These are phyloP conservation scores for Tinamus guttatus DNA, from an alignment of 2,113 vertebrate species.

Conservation along the genomic window DNA sequence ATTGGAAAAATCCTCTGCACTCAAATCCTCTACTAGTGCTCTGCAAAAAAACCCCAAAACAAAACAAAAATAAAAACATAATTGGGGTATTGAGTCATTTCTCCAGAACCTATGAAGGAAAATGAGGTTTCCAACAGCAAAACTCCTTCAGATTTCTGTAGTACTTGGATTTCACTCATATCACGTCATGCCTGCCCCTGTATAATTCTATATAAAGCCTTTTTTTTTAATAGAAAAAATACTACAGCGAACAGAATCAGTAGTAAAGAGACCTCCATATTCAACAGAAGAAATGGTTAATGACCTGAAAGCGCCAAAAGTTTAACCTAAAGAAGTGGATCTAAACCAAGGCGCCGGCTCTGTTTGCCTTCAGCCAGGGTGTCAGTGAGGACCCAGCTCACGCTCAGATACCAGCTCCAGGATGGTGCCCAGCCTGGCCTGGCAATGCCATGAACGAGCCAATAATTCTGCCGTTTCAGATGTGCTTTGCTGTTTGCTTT, in stretches of 20 bases:
- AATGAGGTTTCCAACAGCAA: neutral
- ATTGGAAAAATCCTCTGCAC: neutral
- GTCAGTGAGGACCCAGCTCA: neutral
- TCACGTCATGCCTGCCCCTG: neutral
- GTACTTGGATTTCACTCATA: neutral
- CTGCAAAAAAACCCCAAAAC: neutral
- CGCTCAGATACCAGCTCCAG: accelerated
- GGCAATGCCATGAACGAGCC: neutral
- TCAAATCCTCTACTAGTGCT: neutral
- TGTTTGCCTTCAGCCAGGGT: neutral
- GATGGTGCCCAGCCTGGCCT: neutral
- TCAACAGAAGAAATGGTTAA: neutral
- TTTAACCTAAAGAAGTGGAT: neutral
- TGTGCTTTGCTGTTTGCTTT: neutral
- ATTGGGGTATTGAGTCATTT: neutral
- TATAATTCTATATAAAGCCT: neutral
- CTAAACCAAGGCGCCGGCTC: neutral
- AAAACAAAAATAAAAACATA: neutral
- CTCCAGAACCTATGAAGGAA: neutral
- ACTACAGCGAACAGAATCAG: no score
- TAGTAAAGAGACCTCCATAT: neutral
- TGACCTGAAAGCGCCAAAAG: accelerated
- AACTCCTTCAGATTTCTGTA: neutral
- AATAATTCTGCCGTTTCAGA: accelerated
- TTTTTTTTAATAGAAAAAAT: neutral